Base-by-base conservation (phyloP, 2,113 vertebrate genomes). In the Heterochromis multidens region DNA sequence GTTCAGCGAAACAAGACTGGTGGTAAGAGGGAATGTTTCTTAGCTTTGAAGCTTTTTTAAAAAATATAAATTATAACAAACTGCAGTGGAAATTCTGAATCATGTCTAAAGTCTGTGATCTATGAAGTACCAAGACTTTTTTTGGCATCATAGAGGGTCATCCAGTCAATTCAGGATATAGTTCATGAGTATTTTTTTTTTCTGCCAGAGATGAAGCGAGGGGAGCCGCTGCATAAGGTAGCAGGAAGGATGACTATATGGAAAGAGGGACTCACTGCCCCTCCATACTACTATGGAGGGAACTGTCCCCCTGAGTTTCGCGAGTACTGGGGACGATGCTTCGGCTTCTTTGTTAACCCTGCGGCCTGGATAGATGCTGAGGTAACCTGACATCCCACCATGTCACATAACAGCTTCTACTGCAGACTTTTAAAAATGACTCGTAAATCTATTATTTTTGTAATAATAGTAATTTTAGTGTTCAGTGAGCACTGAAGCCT, bases 251-350 rank as follows among this genome's bases (percentile, higher is more conserved):
- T 0, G 1, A 10, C 31, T 37, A 31, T 37, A 4, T 33, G 61
- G 31, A 21, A 0, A 63, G 0, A 63, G 61, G 61, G 19, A 63
- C 35, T n/a, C 6, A 0, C 61, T 63, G 10, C 35, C 17, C 19
- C 5, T 63, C 31, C 11, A 62, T 33, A 21, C 29, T 17, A 62
- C 21, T 0, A 14, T 21, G 31, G 0, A 37, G 2, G 0, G 37
- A 0, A 21, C 0, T 72, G 9, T 29, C 43, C 43, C 43, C 3
- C 0, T 12, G 25, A 0, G 1, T 72, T 72, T 49, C 0, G 0
- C 0, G 25, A 29, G 3, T 3, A 0, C 16, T 0, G 9, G 40
- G 65, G 5, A 16, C 25, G 0, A 49, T 49, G 43, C 17, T 49
- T 72, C 1, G 0, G 3, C 1, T 2, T 29, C 25, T 4, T 12